phyloP scores from a whole-genome alignment of 2,797 vertebrate genomes.

The Sorex maritimensis region DNA sequence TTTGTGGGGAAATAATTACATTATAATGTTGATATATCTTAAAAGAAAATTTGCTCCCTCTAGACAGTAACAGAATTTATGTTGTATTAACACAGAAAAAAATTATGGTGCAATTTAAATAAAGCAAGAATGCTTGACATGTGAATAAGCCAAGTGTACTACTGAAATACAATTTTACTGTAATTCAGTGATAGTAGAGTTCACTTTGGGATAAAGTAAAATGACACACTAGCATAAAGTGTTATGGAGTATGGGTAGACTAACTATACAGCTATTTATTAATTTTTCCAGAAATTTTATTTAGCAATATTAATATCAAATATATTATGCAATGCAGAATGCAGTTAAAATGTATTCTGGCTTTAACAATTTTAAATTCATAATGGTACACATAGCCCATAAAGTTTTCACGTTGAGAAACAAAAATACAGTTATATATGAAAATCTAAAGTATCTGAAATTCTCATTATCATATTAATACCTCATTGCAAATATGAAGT shows the following conservation, averaged over 20 bases:
- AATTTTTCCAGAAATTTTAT: slow-evolving; percentile 65
- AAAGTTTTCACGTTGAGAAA: slow-evolving; percentile 52
- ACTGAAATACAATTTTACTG: slow-evolving; percentile 21
- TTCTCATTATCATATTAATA: slow-evolving; percentile 58
- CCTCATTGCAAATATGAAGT: slow-evolving; percentile 13
- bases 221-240: background rate
- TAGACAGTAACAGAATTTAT: slow-evolving; percentile 20
- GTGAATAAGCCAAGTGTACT: slow-evolving; percentile 35
- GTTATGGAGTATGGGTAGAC: background rate
- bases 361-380: slow-evolving; percentile 57
- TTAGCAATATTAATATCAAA: slow-evolving; percentile 51
- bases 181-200: background rate
- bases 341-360: slow-evolving; percentile 40
- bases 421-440: slow-evolving; percentile 34
- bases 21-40: slow-evolving; percentile 23
- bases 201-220: slow-evolving; percentile 32
- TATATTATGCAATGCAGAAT: background rate
- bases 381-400: background rate
- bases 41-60: background rate
- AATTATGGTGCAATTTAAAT: slow-evolving; percentile 46
- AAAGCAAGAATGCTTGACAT: slow-evolving; percentile 17
- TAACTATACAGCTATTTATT: background rate
- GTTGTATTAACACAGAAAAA: slow-evolving; percentile 33
- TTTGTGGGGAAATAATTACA: background rate
- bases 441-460: slow-evolving; percentile 51